These are phyloP conservation scores for Battus philenor DNA, from an alignment of 1,140 invertebrate genomes.

Conservation along the genomic window DNA sequence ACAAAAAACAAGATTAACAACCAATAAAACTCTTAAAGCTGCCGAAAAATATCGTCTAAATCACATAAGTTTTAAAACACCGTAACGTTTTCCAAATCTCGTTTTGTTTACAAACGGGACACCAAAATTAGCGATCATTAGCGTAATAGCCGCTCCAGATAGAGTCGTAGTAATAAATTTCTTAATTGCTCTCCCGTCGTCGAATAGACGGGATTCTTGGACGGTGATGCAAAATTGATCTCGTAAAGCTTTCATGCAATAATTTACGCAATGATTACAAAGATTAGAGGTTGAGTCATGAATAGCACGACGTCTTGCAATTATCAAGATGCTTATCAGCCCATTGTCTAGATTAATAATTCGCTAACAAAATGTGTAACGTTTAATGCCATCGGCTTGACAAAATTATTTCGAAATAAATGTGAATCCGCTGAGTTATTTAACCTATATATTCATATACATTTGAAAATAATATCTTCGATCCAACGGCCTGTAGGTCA, in stretches of 20 bases:
- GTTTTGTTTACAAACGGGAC: conserved; percentile 26
- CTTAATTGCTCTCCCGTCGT: conserved; percentile 54
- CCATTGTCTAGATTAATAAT: no score
- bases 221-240: conserved; percentile 60
- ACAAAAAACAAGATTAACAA: conserved; percentile 2
- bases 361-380: no score
- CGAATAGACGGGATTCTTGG: conserved; percentile 54
- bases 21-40: conserved; percentile 12
- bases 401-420: no score
- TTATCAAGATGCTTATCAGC: conserved; percentile 11
- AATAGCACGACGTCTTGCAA: conserved; percentile 1
- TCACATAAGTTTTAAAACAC: conserved; percentile 5
- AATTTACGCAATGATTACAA: conserved; percentile 3
- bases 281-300: conserved; percentile 10
- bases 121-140: conserved; percentile 58
- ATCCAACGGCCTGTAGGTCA: no score
- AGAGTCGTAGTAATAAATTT: conserved; percentile 64
- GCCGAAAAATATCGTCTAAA: conserved; percentile 1
- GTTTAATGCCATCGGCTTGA: no score
- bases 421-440: no score
- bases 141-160: conserved; percentile 57
- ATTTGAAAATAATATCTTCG: no score
- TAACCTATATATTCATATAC: no score
- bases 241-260: conserved; percentile 20
- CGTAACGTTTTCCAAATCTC: conserved; percentile 17